Evolutionary conservation across 2,888 invertebrate species (phyloP).

Genomic region (Entomobrya proxima): DNA sequence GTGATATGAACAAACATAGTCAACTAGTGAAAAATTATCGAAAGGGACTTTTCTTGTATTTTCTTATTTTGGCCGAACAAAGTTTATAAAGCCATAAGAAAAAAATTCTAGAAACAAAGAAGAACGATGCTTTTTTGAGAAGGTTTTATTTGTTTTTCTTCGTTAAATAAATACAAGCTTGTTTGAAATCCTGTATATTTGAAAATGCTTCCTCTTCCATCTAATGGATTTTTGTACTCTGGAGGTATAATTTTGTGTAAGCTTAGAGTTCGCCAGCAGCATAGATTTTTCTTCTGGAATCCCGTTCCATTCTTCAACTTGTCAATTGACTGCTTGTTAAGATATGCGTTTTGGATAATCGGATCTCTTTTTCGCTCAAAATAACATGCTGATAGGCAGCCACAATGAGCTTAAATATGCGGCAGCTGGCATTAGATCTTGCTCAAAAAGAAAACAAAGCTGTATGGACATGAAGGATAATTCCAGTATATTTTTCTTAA

Average conservation of each 20-base stretch:
- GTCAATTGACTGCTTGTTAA: constrained; percentile 66
- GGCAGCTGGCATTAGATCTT: constrained; percentile 45
- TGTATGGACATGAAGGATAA: constrained; percentile 30
- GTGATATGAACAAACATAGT: constrained; percentile 40
- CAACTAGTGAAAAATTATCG: neutral
- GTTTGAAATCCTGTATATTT: constrained; percentile 41
- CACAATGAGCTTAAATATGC: neutral
- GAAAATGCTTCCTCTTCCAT: constrained; percentile 29
- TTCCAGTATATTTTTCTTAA: constrained; percentile 18
- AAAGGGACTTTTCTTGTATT: constrained; percentile 13
- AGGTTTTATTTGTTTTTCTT: constrained; percentile 66
- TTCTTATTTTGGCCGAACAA: constrained; percentile 41
- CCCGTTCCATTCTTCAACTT: constrained; percentile 62
- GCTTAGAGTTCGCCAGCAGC: neutral
- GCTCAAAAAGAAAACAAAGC: constrained; percentile 19
- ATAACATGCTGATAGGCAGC: constrained; percentile 26
- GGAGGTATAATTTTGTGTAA: neutral
- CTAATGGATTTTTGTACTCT: constrained; percentile 51
- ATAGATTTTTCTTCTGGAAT: constrained; percentile 45
- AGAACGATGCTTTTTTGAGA: constrained; percentile 5
- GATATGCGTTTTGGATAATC: constrained; percentile 58
- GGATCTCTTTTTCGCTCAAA: constrained; percentile 48
- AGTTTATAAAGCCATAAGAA: constrained; percentile 12
- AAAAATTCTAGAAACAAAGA: constrained; percentile 2
- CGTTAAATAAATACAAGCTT: constrained; percentile 64